phyloP scores from a whole-genome alignment of 2,113 vertebrate genomes.

The Melanerpes aurifrons region DNA sequence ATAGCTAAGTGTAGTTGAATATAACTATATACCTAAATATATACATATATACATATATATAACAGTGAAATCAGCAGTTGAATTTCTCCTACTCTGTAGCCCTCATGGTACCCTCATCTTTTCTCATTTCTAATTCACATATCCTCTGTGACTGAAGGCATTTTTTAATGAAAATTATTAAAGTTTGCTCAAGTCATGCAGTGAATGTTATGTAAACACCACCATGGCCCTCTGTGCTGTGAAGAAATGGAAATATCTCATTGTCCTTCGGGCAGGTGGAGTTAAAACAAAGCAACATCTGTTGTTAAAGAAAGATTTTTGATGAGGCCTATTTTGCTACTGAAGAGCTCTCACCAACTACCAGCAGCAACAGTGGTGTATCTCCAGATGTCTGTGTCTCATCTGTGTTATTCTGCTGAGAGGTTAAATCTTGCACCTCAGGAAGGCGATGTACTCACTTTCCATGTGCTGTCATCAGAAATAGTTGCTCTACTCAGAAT shows the following conservation, averaged over 20 bases:
- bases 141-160: accelerated
- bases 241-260: neutral
- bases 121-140: neutral
- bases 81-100: neutral
- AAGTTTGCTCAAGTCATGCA: neutral
- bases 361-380: neutral
- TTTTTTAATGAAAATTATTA: neutral
- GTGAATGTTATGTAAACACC: neutral
- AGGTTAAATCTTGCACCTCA: neutral
- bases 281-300: neutral
- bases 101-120: neutral
- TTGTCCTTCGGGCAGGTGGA: neutral
- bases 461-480: accelerated
- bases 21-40: too few species aligned
- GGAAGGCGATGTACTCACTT: neutral
- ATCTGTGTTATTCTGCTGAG: neutral
- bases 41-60: too few species aligned
- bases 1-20: too few species aligned
- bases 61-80: neutral
- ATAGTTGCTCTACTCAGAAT: neutral
- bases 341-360: neutral
- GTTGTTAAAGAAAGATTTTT: neutral
- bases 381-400: neutral
- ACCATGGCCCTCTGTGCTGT: accelerated
- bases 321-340: neutral